A percentile compares a stretch with the other conserved stretches of the same genome.
These are phyloP conservation scores for Megalops atlanticus DNA, from an alignment of 2,113 vertebrate species.

Conservation along the genomic window DNA sequence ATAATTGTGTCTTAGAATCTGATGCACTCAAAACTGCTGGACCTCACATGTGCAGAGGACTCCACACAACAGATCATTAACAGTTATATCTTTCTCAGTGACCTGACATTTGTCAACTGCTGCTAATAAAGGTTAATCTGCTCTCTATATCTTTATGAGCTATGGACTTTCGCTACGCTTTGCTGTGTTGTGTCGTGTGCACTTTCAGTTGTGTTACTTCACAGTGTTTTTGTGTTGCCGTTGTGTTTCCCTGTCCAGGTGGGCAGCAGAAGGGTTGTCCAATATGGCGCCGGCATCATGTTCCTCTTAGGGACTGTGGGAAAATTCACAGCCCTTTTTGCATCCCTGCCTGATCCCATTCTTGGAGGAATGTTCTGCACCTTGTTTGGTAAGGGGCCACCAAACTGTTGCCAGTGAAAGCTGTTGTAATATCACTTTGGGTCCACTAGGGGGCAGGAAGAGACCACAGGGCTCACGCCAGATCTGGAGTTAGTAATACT, in stretches of 20 bases:
- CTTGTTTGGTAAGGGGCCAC: slow-evolving; percentile 83
- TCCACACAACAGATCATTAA: slow-evolving; percentile 8
- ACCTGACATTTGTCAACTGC: neutral
- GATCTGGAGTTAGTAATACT: neutral
- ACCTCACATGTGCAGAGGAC: neutral
- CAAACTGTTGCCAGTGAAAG: neutral
- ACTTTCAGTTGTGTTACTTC: neutral
- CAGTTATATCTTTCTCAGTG: neutral
- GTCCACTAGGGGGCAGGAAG: slow-evolving; percentile 38
- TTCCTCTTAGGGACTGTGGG: slow-evolving; percentile 86
- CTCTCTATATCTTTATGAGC: neutral
- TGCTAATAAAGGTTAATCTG: neutral
- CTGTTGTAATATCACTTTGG: neutral
- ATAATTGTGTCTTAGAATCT: too few relatives aligned
- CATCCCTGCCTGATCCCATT: slow-evolving; percentile 90
- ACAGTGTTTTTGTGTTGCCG: neutral
- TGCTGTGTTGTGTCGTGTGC: neutral
- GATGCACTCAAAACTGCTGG: neutral
- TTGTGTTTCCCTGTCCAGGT: slow-evolving; percentile 69
- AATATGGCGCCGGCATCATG: slow-evolving; percentile 93
- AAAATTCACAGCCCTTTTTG: slow-evolving; percentile 94
- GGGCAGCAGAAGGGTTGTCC: slow-evolving; percentile 92
- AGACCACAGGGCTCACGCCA: neutral
- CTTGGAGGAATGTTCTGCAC: slow-evolving; percentile 98
- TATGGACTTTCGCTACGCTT: neutral